These are phyloP conservation scores for Arge pagana DNA, from an alignment of 2,888 invertebrate species.

Conservation along the genomic window DNA sequence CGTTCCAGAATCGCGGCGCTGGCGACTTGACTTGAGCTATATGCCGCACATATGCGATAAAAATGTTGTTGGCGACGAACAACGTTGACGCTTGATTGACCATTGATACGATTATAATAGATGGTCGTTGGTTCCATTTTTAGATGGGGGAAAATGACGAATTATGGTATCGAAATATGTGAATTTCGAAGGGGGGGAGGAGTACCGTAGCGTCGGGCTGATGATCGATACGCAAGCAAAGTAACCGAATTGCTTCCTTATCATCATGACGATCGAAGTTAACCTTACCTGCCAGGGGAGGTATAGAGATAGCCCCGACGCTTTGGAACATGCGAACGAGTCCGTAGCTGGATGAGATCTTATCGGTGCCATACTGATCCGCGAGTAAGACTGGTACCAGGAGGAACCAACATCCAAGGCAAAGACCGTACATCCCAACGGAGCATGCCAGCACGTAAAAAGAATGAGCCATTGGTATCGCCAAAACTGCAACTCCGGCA, in stretches of 20 bases:
- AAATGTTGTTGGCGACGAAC: too few species aligned
- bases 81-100: too few species aligned
- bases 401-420: slow-evolving; percentile 78
- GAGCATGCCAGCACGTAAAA: slow-evolving; percentile 70
- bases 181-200: too few species aligned
- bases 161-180: too few species aligned
- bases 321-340: slow-evolving; percentile 78
- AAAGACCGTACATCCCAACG: slow-evolving; percentile 72
- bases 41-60: too few species aligned
- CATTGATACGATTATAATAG: too few species aligned
- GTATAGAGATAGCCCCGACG: slow-evolving; percentile 73
- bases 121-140: too few species aligned
- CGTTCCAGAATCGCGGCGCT: too few species aligned
- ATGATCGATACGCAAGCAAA: not conserved
- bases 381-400: slow-evolving; percentile 75
- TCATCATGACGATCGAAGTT: not conserved
- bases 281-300: slow-evolving; percentile 70
- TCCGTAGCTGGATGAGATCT: slow-evolving; percentile 77
- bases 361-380: slow-evolving; percentile 74
- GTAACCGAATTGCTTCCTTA: not conserved
- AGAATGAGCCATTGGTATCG: slow-evolving; percentile 68
- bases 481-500: slow-evolving; percentile 70
- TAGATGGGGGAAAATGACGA: too few species aligned
- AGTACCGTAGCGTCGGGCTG: not conserved
- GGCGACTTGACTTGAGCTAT: too few species aligned